Evolutionary conservation across 1,140 invertebrate genomes (phyloP), one percentile per base, ranked within the genome.

Genomic region (Antheraea pernyi): DNA sequence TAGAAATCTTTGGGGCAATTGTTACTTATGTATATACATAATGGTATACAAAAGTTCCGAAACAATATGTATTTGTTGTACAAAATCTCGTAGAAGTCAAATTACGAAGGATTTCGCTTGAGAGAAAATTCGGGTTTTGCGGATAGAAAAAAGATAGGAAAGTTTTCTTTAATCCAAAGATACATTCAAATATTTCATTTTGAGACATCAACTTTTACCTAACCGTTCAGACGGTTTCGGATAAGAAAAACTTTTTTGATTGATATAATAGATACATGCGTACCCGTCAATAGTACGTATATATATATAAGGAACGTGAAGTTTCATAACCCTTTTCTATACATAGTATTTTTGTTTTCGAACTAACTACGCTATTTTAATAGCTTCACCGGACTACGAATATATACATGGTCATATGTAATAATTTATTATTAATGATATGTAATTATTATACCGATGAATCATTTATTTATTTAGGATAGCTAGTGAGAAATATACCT

Each of bases 151-250:
- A 67, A 67, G 36, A 19, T 64, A 65, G 58, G 39, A 19, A 63
- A 71, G 37, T 63, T 65, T 65, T 48, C 68, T 18, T 9, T 70
- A 65, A 70, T 70, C 68, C 68, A 65, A 59, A 39, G 62, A 65
- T 70, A 70, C 59, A 70, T 70, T 70, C 48, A 60, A 70, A 65
- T 70, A 65, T 70, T 70, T 70, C 62, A 65, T 70, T 65, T 70
- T 63, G 19, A 65, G 68, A 59, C 63, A 62, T 65, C 59, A 70
- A 65, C 68, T 53, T 65, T 53, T 53, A 6, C 46, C 4, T 13
- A 53, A n/a, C 62, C 48, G 19, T 22, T 42, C 13, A 63, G 68
- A 48, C 63, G n/a, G 11, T 53, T 53, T 53, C 16, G 16, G 46
- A 53, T 53, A 53, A 3, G 39, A 42, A 53, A 53, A 13, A 53